Percentiles rank a stretch among this genome's conserved stretches.
Evolutionary conservation across 2,113 vertebrate genomes (phyloP).

Genomic region (Plecturocebus donacophilus): DNA sequence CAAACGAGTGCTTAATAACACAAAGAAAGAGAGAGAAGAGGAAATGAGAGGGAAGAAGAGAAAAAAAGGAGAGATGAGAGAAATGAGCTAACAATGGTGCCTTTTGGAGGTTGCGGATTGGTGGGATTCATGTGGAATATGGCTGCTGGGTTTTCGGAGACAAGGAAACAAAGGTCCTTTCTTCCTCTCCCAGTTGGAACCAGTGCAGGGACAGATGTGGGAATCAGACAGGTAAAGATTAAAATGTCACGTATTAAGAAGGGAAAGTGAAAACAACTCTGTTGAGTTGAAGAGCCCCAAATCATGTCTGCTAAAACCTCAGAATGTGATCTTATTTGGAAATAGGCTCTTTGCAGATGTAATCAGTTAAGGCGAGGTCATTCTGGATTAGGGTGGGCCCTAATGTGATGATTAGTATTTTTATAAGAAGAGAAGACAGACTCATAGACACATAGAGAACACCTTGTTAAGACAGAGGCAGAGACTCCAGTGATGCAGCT

Average conservation of each 20-base stretch:
- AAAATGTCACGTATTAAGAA: background rate
- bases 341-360: background rate
- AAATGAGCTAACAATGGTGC: background rate
- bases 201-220: background rate
- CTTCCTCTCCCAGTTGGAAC: background rate
- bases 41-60: background rate
- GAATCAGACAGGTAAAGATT: background rate
- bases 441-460: background rate
- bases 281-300: background rate
- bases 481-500: background rate
- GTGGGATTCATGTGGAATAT: no score
- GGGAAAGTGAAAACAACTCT: background rate
- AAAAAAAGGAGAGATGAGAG: background rate
- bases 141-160: background rate
- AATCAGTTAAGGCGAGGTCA: background rate
- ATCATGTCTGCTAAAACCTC: background rate
- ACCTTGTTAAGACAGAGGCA: background rate
- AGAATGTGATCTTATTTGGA: background rate
- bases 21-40: background rate
- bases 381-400: no score
- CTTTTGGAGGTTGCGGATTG: background rate
- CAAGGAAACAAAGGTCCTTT: background rate
- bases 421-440: background rate
- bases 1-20: background rate
- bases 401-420: no score